phyloP scores from a whole-genome alignment of 2,113 vertebrate species.

The Oceanites oceanicus region DNA sequence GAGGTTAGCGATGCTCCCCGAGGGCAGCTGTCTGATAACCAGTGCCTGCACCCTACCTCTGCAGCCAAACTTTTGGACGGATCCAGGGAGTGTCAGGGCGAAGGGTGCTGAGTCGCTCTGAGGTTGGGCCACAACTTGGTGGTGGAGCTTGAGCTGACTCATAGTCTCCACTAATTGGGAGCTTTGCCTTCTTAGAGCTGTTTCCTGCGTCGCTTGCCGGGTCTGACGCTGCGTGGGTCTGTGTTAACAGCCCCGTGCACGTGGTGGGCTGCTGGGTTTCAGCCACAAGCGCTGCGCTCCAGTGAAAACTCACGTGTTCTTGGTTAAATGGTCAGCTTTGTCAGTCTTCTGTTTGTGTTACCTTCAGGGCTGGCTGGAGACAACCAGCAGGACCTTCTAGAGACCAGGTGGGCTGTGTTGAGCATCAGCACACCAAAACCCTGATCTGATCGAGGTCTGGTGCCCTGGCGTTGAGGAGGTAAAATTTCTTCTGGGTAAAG shows the following conservation, averaged over 20 bases:
- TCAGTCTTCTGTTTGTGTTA: fast-evolving
- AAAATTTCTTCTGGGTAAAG: not conserved
- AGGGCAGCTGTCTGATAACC: not conserved
- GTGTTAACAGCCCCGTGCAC: not conserved
- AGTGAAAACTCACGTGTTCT: fast-evolving
- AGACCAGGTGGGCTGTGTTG: not conserved
- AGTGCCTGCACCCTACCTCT: fast-evolving
- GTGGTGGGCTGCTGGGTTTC: not conserved
- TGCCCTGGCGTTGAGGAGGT: not conserved
- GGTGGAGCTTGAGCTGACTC: not conserved
- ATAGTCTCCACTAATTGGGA: fast-evolving
- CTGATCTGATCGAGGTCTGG: not conserved
- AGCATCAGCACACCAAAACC: not conserved
- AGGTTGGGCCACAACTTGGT: not conserved
- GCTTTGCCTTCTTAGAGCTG: fast-evolving
- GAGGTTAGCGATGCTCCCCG: fast-evolving
- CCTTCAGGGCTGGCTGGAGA: not conserved
- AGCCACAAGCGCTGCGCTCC: not conserved
- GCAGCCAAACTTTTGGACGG: fast-evolving
- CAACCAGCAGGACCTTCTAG: not conserved
- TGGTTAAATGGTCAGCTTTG: not conserved
- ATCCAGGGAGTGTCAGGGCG: not conserved
- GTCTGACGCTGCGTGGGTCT: not conserved
- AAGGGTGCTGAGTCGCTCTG: not conserved
- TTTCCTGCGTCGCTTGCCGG: not conserved